phyloP scores from a whole-genome alignment of 2,797 vertebrate species.

The Falco biarmicus region DNA sequence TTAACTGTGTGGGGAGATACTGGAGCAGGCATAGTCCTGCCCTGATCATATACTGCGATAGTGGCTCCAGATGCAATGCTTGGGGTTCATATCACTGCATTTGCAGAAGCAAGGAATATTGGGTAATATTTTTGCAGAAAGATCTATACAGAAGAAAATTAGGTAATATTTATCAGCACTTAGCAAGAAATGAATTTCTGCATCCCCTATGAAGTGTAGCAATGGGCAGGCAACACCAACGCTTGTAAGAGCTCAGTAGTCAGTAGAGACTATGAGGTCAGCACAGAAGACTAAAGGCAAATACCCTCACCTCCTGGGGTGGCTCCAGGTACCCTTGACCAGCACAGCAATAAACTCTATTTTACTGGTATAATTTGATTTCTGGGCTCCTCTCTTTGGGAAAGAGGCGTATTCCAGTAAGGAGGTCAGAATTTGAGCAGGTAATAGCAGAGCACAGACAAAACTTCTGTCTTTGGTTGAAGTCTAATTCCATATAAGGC shows the following conservation, averaged over 20 bases:
- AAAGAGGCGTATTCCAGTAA: background rate
- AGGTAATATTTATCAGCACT: background rate
- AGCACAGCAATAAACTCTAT: background rate
- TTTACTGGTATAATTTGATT: background rate
- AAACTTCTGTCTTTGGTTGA: background rate
- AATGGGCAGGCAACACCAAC: background rate
- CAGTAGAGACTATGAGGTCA: background rate
- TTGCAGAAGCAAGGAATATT: background rate
- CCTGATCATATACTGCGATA: background rate
- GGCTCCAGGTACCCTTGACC: background rate
- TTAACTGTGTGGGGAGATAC: background rate
- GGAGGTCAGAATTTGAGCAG: background rate
- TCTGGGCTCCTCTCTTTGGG: background rate
- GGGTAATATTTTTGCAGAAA: background rate
- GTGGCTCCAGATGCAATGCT: background rate
- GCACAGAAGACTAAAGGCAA: background rate
- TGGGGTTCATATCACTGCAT: background rate
- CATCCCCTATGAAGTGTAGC: background rate
- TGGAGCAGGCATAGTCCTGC: background rate
- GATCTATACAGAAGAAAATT: no score
- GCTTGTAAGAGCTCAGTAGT: background rate
- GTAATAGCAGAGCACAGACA: background rate
- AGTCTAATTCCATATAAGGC: background rate
- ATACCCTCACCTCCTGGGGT: background rate
- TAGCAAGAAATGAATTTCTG: background rate